Evolutionary conservation across 1,140 invertebrate species (phyloP), one percentile per base, ranked within the genome.

Genomic region (Drosophila chauvacae): DNA sequence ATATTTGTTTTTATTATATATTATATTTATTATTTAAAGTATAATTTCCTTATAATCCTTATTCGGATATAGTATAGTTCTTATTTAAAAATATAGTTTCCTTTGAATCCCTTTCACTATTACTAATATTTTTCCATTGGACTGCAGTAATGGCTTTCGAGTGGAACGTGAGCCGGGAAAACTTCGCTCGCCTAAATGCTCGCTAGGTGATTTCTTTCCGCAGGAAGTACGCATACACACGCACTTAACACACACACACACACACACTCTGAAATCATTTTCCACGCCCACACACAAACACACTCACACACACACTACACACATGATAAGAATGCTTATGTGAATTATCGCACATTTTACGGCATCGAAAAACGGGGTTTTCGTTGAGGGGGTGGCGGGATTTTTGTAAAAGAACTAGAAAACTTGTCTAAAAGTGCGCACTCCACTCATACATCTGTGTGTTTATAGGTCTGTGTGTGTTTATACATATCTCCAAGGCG

Each of bases 281-380:
- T 80, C 62, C 77, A 69, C 75, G 65, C 75, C 50, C 73, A 77
- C 55, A 18, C 51, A 28, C 35, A 50, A 11, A 11, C 30, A 42
- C 26, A 51, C 48, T 60, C 35, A 61, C 11, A 57, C 50, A 50
- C 64, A 44, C 63, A 51, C 47, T 33, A 37, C 77, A 74, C 76
- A 74, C 53, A 80, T 88, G 84, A 88, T 87, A 87, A 88, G 72
- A 87, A 79, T 87, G 73, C 85, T 88, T 84, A 88, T 88, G 84
- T 90, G 85, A 88, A 88, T 88, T 88, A 88, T 88, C 84, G 85
- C 81, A 88, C 85, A 88, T 90, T 84, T 88, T 84, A 72, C 63
- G 78, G 76, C 51, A 75, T 57, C 51, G 69, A 33, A 73, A 64
- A 57, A 61, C 57, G 61, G 77, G 69, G 80, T 65, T 78, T 72